phyloP scores from a whole-genome alignment of 2,888 invertebrate species.

The Napeogenes sylphis region DNA sequence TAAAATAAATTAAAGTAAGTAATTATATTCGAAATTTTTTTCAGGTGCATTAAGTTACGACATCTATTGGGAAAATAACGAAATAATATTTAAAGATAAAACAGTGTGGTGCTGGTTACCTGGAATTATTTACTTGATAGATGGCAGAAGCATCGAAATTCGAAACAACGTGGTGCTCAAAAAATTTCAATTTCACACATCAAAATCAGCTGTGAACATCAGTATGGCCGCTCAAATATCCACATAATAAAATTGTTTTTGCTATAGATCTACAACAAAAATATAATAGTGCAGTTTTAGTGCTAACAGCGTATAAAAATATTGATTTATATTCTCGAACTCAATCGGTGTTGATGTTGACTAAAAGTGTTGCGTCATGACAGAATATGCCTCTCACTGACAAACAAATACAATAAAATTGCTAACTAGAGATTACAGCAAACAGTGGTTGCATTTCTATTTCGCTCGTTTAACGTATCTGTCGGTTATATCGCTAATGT shows the following conservation, averaged over 20 bases:
- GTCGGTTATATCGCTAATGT: constrained; percentile 59
- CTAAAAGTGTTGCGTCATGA: constrained; percentile 78
- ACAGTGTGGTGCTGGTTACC: constrained; percentile 31
- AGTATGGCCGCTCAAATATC: constrained; percentile 73
- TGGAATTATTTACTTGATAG: constrained; percentile 33
- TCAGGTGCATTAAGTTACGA: neutral
- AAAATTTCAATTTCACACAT: constrained; percentile 60
- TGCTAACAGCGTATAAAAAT: constrained; percentile 51
- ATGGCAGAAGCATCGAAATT: constrained; percentile 58
- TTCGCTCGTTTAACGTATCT: constrained; percentile 48
- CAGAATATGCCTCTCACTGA: constrained; percentile 73
- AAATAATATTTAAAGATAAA: constrained; percentile 42
- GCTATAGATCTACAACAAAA: constrained; percentile 55
- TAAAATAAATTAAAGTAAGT: no score
- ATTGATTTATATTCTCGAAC: constrained; percentile 49
- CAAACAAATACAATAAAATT: constrained; percentile 76
- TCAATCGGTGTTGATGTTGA: constrained; percentile 66
- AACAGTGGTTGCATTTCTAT: constrained; percentile 51
- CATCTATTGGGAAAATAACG: constrained; percentile 6
- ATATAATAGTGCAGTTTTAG: constrained; percentile 67
- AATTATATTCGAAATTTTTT: no score
- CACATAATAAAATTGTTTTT: constrained; percentile 69
- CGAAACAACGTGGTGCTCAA: constrained; percentile 69
- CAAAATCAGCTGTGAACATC: constrained; percentile 78
- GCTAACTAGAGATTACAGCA: constrained; percentile 40